These are phyloP conservation scores for Andrena fulva DNA, from an alignment of 2,888 invertebrate genomes.

Conservation along the genomic window DNA sequence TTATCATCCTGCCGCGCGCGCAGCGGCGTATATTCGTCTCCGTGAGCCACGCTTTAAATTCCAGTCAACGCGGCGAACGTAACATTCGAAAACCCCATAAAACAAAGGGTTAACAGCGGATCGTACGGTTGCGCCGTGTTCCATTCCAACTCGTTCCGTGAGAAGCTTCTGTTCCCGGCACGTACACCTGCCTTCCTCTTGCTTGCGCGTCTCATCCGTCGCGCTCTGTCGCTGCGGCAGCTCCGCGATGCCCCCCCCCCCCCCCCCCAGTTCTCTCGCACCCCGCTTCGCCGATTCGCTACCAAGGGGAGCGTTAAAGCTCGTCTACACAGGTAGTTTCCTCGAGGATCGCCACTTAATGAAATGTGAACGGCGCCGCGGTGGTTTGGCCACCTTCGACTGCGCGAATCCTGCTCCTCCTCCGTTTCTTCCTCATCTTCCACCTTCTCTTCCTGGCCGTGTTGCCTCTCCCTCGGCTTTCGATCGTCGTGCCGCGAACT, in stretches of 20 bases:
- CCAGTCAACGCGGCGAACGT: conserved; percentile 22
- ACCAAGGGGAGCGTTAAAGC: conserved; percentile 44
- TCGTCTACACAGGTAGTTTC: conserved; percentile 55
- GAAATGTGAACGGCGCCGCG: conserved; percentile 67
- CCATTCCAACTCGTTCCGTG: conserved; percentile 62
- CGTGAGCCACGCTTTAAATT: conserved; percentile 30
- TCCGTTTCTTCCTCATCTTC: too few species aligned
- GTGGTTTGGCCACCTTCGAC: conserved; percentile 56
- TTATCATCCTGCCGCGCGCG: not conserved
- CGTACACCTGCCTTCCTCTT: conserved; percentile 34
- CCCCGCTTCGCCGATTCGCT: conserved; percentile 2
- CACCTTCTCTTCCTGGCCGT: conserved; percentile 52
- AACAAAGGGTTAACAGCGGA: conserved; percentile 50
- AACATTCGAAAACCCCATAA: conserved; percentile 53
- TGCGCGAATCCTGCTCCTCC: conserved; percentile 18
- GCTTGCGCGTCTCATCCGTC: conserved; percentile 8
- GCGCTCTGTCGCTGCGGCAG: conserved; percentile 3
- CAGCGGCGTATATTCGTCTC: conserved; percentile 4
- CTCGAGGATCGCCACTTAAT: conserved; percentile 62
- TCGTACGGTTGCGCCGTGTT: conserved; percentile 44
- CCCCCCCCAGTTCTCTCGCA: not conserved
- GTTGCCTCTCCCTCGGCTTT: not conserved
- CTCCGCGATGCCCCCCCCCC: not conserved
- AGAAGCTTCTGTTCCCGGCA: conserved; percentile 60
- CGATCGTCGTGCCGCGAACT: not conserved